Evolutionary conservation across 2,113 vertebrate species (phyloP).

Genomic region (Sterna hirundo): DNA sequence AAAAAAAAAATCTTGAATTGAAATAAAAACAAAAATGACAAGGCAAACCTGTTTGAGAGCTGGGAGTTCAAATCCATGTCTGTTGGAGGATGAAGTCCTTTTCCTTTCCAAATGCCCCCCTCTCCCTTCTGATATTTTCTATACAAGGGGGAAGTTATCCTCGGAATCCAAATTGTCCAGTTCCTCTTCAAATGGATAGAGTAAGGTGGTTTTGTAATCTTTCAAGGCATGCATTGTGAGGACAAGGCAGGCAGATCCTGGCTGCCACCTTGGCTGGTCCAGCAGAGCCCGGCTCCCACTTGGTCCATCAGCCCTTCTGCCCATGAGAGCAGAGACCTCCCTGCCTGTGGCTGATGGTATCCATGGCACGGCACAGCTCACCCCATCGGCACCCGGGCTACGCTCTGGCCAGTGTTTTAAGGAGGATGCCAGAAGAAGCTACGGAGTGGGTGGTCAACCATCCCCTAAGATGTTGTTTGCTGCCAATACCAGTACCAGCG

Average conservation of each 20-base stretch:
- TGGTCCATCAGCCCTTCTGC: neutral
- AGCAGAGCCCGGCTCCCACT: neutral
- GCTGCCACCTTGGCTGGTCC: neutral
- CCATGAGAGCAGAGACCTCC: neutral
- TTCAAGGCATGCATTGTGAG: neutral
- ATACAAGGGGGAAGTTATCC: neutral
- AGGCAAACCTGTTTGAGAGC: neutral
- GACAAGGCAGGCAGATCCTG: neutral
- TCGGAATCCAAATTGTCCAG: neutral
- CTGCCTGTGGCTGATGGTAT: neutral
- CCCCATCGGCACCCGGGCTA: accelerated
- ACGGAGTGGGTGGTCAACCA: neutral
- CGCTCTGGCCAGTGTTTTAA: neutral
- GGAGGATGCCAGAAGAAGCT: neutral
- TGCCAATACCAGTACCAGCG: neutral
- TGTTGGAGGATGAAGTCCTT: neutral
- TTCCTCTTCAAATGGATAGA: neutral
- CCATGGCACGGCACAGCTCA: neutral
- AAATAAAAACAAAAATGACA: neutral
- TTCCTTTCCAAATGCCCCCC: neutral
- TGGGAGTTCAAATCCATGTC: neutral
- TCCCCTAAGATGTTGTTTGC: neutral
- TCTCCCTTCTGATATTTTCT: neutral
- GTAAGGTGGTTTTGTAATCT: neutral
- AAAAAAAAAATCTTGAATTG: neutral